A percentile compares a stretch with the other conserved stretches of the same genome.
Conservation (phyloP, 92 coral and sea anemone species). For the Bergia sp. region DNA sequence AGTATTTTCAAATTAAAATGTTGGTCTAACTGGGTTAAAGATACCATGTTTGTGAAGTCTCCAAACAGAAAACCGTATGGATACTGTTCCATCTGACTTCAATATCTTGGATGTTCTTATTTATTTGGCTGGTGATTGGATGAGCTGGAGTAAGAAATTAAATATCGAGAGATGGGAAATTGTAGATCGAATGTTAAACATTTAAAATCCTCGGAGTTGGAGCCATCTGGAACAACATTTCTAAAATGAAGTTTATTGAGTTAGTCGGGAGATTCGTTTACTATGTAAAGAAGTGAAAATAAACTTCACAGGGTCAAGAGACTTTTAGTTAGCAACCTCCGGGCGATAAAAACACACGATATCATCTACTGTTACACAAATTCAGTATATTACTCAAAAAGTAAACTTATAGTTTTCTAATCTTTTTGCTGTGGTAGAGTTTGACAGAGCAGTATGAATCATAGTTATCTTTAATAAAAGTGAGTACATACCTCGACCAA, state of each 20-base stretch:
- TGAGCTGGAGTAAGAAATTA: not conserved
- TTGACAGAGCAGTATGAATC: too few relatives aligned
- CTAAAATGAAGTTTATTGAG: not conserved
- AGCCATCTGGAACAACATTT: not conserved
- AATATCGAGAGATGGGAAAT: too few relatives aligned
- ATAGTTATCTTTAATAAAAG: too few relatives aligned
- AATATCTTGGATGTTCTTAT: not conserved
- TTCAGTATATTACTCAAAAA: too few relatives aligned
- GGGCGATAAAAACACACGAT: not conserved
- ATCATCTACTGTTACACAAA: not conserved
- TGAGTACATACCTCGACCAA: not conserved
- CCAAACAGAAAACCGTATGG: not conserved
- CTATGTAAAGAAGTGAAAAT: not conserved
- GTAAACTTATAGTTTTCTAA: not conserved
- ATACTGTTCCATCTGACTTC: not conserved
- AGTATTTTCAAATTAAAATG: too few relatives aligned
- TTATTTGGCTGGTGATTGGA: not conserved
- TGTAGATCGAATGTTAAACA: too few relatives aligned
- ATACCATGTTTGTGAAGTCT: not conserved
- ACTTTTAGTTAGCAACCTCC: not conserved
- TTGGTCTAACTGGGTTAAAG: too few relatives aligned
- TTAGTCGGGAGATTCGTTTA: not conserved
- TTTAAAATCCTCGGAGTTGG: too few relatives aligned
- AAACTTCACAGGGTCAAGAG: not conserved
- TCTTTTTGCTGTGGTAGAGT: too few relatives aligned